Evolutionary conservation across 2,797 vertebrate genomes (phyloP), one percentile per base, ranked within the genome.

Genomic region (Acrossocheilus fasciatus): DNA sequence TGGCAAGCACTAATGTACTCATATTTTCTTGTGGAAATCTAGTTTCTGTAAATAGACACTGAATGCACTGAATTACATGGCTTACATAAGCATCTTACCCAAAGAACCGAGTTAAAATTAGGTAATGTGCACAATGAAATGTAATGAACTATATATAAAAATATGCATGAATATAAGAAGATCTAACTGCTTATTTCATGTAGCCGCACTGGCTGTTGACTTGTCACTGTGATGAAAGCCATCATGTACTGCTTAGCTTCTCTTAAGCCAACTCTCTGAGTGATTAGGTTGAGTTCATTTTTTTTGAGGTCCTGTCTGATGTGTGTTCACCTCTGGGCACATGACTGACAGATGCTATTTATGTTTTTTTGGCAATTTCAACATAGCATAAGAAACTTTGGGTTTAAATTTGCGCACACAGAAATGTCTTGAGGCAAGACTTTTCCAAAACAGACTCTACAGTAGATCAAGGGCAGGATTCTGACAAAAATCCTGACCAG

Each of bases 291-390:
- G 30, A 36, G 39, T 47, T 72, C 1, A 0, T 43, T 76, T 72
- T 81, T 81, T 78, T 54, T 18, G 9, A 34, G 77, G 14, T 72
- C n/a, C 34, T 84, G 78, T 85, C 30, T 84, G 68, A 86, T 77
- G 64, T 54, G 70, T 75, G 41, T 73, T 80, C 30, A 69, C 80
- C 74, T n/a, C 26, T 69, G 41, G 83, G 66, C 57, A 54, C 57
- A 78, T 82, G 79, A 79, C 47, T 85, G 78, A 82, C 78, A 79
- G 79, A 59, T 69, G 72, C 41, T 81, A 52, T 82, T 68, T 79
- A 68, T 76, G 62, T 23, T 77, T 77, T 83, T n/a, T 82, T 47
- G 30, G 73, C n/a, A 72, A 20, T 72, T 76, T 79, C 30, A 72
- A 79, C 45, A 30, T 30, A 72, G 26, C 41, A 47, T 50, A 23